Conservation (phyloP, 2,888 invertebrate genomes). For the Trachelus stipa region DNA sequence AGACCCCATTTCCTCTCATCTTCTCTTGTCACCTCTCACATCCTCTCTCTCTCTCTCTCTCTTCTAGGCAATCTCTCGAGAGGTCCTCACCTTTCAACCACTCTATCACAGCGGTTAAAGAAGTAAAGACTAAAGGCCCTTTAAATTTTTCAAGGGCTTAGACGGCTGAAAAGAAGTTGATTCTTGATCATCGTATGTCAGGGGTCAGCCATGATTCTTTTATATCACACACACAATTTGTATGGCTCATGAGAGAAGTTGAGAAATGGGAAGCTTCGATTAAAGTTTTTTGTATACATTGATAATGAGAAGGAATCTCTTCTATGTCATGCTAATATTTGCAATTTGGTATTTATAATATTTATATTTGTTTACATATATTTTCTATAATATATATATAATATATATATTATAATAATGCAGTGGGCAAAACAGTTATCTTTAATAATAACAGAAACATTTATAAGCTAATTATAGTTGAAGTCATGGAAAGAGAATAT, state of each 20-base stretch:
- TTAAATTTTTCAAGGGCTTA: conserved; percentile 39
- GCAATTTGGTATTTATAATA: conserved; percentile 43
- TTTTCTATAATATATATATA: conserved; percentile 28
- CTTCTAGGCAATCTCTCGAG: conserved; percentile 51
- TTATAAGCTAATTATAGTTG: conserved; percentile 33
- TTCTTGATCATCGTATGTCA: conserved; percentile 24
- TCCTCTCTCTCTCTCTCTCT: conserved; percentile 29
- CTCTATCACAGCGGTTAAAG: conserved; percentile 65
- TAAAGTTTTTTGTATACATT: neutral
- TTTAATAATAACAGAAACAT: conserved; percentile 44
- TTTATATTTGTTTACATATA: conserved; percentile 55
- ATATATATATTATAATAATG: conserved; percentile 32
- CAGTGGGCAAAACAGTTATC: conserved; percentile 48
- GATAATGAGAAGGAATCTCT: neutral
- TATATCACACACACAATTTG: neutral
- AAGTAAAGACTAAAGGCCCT: conserved; percentile 64
- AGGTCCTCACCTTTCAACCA: conserved; percentile 63
- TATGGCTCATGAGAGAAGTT: neutral
- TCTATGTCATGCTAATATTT: conserved; percentile 4
- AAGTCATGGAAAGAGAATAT: conserved; percentile 4
- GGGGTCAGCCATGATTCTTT: neutral
- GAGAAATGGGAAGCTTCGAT: neutral
- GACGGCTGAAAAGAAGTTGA: conserved; percentile 31
- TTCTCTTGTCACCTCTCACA: conserved; percentile 16
- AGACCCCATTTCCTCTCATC: conserved; percentile 34